Evolutionary conservation across 2,113 vertebrate species (phyloP), one percentile per base, ranked within the genome.

Genomic region (Pluvianellus socialis): DNA sequence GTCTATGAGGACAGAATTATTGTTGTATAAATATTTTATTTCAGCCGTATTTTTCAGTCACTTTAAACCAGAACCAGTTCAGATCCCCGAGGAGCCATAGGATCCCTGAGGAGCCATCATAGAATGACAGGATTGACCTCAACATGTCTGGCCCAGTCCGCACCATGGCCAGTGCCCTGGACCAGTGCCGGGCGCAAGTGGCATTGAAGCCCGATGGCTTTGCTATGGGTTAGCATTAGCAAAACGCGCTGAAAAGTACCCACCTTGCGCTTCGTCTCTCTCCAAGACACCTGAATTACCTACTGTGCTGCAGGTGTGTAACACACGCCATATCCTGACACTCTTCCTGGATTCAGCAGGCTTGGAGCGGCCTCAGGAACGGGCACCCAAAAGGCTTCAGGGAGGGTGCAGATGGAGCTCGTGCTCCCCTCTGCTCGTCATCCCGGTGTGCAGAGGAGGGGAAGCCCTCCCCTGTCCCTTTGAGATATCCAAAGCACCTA

Each of bases 251-350:
- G 79, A 20, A 11, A 58, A 45, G 47, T 2, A 24, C 38, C 30
- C 4, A 35, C 27, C 40, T 44, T 16, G 52, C 12, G 55, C 24
- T 40, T 35, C 26, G 7, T 21, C 63, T 27, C 27, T 30, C 40
- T 32, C 18, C 75, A 22, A 13, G 24, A 50, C 1, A 71, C 0
- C 50, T 4, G 10, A n/a, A 27, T 2, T 8, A 9, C 62, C 40
- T 18, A 4, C 67, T 0, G n/a, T 5, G 52, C 79, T 35, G 76
- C 0, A 21, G 32, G 15, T 1, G 8, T 18, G 35, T 23, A 30
- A 61, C 12, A 6, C 18, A 5, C 9, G 1, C 24, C 0, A 0
- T 2, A 14, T 7, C 24, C 73, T 4, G 22, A 20, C 23, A 6
- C 35, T 10, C n/a, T 1, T 0, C 0, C 28, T 18, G 80, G 28